phyloP scores from a whole-genome alignment of 1,140 invertebrate species.

The Homalodisca vitripennis region DNA sequence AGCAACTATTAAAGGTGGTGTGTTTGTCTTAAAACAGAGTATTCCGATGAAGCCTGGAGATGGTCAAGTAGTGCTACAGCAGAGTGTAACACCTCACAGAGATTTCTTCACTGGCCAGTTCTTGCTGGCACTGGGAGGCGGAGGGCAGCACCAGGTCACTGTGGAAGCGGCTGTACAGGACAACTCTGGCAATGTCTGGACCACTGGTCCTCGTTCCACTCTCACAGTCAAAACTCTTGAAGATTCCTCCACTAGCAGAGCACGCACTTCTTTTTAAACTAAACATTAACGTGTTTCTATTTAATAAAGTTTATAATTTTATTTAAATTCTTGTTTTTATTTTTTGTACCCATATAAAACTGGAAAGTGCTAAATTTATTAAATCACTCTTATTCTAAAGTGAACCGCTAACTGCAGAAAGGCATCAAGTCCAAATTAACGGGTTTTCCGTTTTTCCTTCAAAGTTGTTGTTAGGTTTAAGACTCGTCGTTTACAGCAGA shows the following conservation, averaged over 20 bases:
- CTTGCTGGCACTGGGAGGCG: conserved; percentile 55
- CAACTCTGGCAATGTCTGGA: conserved; percentile 68
- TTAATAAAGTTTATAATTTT: too few relatives aligned
- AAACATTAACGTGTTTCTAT: too few relatives aligned
- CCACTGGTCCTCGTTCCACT: conserved; percentile 67
- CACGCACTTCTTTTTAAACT: conserved; percentile 22
- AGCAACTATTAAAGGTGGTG: too few relatives aligned
- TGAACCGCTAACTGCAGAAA: too few relatives aligned
- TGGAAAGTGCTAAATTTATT: too few relatives aligned
- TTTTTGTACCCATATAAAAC: too few relatives aligned
- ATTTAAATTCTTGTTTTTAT: too few relatives aligned
- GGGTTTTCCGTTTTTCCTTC: too few relatives aligned
- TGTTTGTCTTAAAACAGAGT: background rate
- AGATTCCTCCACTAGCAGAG: conserved; percentile 48
- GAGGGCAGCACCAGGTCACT: conserved; percentile 62
- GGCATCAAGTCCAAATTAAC: too few relatives aligned
- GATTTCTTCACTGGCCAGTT: conserved; percentile 82
- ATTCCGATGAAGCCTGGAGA: conserved; percentile 28
- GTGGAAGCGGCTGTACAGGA: conserved; percentile 71
- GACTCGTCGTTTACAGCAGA: too few relatives aligned
- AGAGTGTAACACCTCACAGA: conserved; percentile 69
- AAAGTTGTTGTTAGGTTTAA: too few relatives aligned
- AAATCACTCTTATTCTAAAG: too few relatives aligned
- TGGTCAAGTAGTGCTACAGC: conserved; percentile 49
- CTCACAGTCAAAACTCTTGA: conserved; percentile 71